Conservation (phyloP, 2,797 vertebrate genomes). For the Balearica regulorum region DNA sequence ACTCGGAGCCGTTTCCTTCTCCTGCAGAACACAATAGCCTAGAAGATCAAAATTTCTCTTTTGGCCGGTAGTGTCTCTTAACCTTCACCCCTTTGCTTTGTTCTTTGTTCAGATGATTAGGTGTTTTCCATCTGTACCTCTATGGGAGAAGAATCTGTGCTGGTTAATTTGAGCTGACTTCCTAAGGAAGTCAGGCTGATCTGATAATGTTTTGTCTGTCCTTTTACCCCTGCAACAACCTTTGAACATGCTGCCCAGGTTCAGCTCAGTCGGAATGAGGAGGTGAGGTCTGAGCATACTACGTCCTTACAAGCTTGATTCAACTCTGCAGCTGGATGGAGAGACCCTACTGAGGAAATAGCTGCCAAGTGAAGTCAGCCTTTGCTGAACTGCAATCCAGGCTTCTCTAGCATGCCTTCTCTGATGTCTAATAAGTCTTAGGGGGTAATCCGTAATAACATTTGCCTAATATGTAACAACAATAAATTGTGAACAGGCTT, state of each 20-base stretch:
- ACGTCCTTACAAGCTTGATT: neutral
- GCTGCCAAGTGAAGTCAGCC: neutral
- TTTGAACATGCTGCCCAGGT: neutral
- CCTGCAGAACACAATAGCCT: neutral
- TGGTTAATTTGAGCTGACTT: conserved; percentile 40
- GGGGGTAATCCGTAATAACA: neutral
- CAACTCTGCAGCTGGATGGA: neutral
- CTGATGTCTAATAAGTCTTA: neutral
- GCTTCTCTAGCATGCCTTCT: neutral
- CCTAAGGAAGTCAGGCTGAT: conserved; percentile 45
- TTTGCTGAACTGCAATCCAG: neutral
- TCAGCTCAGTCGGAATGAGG: neutral
- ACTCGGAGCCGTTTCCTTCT: neutral
- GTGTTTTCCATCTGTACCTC: conserved; percentile 42
- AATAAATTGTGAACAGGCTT: neutral
- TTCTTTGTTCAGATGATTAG: conserved; percentile 54
- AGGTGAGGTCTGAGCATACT: neutral
- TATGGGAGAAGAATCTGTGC: conserved; percentile 6
- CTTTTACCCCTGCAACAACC: conserved; percentile 10
- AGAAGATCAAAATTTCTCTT: neutral
- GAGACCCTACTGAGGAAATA: neutral
- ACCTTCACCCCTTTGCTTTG: conserved; percentile 38
- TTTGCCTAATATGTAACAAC: neutral
- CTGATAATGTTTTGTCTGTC: conserved; percentile 15
- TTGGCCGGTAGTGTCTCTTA: neutral